These are phyloP conservation scores for Drosophila hawaiiensis DNA, from an alignment of 2,888 invertebrate species.

Conservation along the genomic window DNA sequence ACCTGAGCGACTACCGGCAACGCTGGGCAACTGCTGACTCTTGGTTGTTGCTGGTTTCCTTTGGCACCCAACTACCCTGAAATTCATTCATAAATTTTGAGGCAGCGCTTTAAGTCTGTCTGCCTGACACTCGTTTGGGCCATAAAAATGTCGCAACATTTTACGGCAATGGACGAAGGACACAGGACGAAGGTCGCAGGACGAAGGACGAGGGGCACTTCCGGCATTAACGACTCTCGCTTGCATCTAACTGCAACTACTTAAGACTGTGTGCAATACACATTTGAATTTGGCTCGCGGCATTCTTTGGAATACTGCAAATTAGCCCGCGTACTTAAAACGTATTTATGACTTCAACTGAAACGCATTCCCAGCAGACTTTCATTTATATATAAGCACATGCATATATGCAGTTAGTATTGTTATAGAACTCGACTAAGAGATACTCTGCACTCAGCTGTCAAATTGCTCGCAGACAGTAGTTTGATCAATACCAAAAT, in stretches of 20 bases:
- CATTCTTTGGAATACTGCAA: constrained; percentile 40
- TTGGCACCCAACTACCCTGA: constrained; percentile 31
- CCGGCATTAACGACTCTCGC: constrained; percentile 65
- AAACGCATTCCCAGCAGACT: constrained; percentile 30
- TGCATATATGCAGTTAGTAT: neutral
- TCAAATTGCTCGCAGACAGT: neutral
- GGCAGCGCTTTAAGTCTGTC: constrained; percentile 68
- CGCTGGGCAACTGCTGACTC: constrained; percentile 17
- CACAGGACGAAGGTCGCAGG: neutral
- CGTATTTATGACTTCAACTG: constrained; percentile 46
- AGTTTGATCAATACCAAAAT: neutral
- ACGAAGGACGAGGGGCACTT: constrained; percentile 64
- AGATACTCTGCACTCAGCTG: neutral
- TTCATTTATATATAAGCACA: neutral
- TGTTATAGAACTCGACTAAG: neutral
- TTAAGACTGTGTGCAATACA: constrained; percentile 31
- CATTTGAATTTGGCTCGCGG: constrained; percentile 38
- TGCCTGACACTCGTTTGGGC: constrained; percentile 65
- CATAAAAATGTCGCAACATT: constrained; percentile 79
- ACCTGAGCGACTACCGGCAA: constrained; percentile 52
- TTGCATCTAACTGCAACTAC: constrained; percentile 36
- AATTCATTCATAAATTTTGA: constrained; percentile 76
- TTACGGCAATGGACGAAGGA: constrained; percentile 58
- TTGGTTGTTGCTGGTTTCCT: neutral
- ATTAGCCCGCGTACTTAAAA: constrained; percentile 55